A percentile compares a stretch with the other conserved stretches of the same genome.
phyloP scores from a whole-genome alignment of 2,113 vertebrate species.

The Prolemur simus region DNA sequence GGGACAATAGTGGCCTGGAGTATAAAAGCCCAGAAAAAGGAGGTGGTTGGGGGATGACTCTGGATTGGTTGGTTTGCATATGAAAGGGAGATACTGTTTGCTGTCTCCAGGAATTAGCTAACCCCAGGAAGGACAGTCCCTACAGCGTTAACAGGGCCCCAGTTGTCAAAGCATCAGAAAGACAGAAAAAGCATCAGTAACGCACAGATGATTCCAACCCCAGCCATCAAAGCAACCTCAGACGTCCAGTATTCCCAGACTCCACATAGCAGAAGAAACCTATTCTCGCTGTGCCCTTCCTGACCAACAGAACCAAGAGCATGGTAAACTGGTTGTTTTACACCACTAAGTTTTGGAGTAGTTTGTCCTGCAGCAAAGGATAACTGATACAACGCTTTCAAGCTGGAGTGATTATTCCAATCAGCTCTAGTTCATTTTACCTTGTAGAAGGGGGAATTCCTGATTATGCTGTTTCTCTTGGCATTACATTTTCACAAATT shows the following conservation, averaged over 20 bases:
- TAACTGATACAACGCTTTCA: neutral
- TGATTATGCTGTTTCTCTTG: neutral
- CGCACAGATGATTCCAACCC: neutral
- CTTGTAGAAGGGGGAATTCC: neutral
- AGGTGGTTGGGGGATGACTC: neutral
- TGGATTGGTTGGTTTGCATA: neutral
- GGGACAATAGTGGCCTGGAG: neutral
- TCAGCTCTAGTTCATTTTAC: neutral
- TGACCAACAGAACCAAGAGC: neutral
- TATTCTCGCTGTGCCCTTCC: neutral
- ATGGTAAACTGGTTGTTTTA: neutral
- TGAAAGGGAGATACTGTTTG: neutral
- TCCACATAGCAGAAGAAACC: neutral
- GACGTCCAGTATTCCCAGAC: neutral
- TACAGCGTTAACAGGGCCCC: neutral
- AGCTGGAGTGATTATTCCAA: neutral
- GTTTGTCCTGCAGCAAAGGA: neutral
- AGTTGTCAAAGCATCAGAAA: neutral
- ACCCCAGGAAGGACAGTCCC: neutral
- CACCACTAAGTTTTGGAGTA: neutral
- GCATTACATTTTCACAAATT: neutral
- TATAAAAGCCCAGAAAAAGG: neutral
- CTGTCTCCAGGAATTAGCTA: neutral
- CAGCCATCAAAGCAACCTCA: neutral
- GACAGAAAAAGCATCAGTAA: neutral